These are phyloP conservation scores for Sesia apiformis DNA, from an alignment of 2,888 invertebrate genomes.

Conservation along the genomic window DNA sequence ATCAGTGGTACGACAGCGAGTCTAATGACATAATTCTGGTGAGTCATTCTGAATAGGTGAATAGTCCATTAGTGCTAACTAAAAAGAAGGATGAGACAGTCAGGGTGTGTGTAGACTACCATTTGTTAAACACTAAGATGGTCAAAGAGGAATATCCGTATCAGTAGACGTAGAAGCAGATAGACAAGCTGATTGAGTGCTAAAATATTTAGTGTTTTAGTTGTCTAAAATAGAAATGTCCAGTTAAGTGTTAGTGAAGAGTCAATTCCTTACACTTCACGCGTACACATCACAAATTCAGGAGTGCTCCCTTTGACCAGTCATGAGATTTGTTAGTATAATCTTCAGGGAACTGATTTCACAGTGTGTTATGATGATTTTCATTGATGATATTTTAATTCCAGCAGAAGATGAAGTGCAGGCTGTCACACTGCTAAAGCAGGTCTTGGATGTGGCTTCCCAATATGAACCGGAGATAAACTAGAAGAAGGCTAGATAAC, in stretches of 20 bases:
- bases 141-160: not conserved
- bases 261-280: not conserved
- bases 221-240: not conserved
- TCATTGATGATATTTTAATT: slow-evolving; percentile 1
- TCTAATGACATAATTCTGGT: not conserved
- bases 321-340: not conserved
- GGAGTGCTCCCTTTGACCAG: not conserved
- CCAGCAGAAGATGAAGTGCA: not conserved
- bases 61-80: not conserved
- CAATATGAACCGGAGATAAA: not conserved
- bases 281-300: not conserved
- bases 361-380: not conserved
- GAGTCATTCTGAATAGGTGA: not conserved
- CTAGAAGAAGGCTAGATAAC: not conserved
- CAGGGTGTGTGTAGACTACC: not conserved
- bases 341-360: not conserved
- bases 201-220: not conserved
- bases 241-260: not conserved
- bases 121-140: not conserved
- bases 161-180: not conserved
- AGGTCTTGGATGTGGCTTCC: slow-evolving; percentile 2
- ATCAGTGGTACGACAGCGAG: not conserved
- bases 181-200: not conserved
- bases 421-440: not conserved
- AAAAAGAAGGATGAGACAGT: not conserved